Evolutionary conservation across 2,888 invertebrate genomes (phyloP).

Genomic region (Polymixis flavicincta): DNA sequence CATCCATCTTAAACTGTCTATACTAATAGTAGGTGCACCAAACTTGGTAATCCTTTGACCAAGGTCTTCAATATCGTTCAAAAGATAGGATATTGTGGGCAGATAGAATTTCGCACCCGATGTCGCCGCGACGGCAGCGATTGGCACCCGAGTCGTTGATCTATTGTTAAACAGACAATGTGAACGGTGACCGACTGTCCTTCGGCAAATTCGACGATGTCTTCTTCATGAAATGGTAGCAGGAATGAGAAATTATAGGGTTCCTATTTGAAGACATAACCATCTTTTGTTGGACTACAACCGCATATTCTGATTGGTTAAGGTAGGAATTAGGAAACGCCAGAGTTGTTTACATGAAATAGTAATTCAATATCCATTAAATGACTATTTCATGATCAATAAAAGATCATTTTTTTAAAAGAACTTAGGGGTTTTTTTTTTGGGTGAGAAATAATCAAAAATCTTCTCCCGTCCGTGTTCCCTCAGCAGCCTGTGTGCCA

Average conservation of each 20-base stretch:
- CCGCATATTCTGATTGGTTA: not conserved
- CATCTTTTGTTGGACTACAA: not conserved
- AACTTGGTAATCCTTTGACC: slow-evolving; percentile 1
- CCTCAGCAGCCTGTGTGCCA: too few species aligned
- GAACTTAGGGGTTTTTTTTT: too few species aligned
- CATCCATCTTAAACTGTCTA: not conserved
- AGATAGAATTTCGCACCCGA: slow-evolving; percentile 17
- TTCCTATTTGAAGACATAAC: not conserved
- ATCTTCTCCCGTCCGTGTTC: too few species aligned
- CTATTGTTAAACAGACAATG: slow-evolving; percentile 54
- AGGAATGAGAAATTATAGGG: not conserved
- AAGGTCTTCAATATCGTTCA: slow-evolving; percentile 12
- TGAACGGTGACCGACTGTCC: slow-evolving; percentile 23
- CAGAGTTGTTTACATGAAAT: too few species aligned
- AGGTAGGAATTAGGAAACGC: too few species aligned
- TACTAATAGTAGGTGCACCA: not conserved
- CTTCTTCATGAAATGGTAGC: slow-evolving; percentile 2
- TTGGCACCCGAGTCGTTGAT: slow-evolving; percentile 21
- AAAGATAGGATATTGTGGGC: slow-evolving; percentile 9
- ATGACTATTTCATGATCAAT: too few species aligned
- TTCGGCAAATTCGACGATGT: slow-evolving; percentile 21
- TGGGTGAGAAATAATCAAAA: too few species aligned
- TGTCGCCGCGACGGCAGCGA: slow-evolving; percentile 3
- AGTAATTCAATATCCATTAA: too few species aligned
- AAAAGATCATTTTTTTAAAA: too few species aligned